Evolutionary conservation across 2,888 invertebrate species (phyloP).

Genomic region (Leptinotarsa rubiginosa): DNA sequence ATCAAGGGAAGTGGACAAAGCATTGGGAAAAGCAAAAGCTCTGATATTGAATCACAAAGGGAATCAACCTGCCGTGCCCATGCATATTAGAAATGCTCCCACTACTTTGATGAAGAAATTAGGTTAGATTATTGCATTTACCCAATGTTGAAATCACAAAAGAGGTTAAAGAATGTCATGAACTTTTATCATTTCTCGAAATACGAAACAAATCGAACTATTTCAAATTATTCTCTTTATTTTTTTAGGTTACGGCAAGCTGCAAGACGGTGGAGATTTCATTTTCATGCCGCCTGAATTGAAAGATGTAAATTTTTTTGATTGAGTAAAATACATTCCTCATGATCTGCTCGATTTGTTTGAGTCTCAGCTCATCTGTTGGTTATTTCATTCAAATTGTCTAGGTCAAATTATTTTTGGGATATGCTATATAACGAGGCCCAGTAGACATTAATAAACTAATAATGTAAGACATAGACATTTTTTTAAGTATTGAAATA

Average conservation of each 20-base stretch:
- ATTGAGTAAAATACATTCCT: conserved; percentile 34
- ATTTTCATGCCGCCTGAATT: conserved; percentile 78
- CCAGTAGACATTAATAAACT: too few species aligned
- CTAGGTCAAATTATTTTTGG: too few species aligned
- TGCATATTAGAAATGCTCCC: conserved; percentile 85
- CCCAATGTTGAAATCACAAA: too few species aligned
- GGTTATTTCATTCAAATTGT: too few species aligned
- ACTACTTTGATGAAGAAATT: conserved; percentile 81
- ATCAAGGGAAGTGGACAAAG: conserved; percentile 72
- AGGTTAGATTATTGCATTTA: conserved; percentile 62
- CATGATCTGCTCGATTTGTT: neutral
- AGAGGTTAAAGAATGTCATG: too few species aligned
- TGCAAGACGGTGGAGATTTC: conserved; percentile 70
- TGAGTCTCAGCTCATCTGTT: too few species aligned
- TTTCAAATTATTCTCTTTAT: conserved; percentile 22
- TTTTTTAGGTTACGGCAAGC: conserved; percentile 73
- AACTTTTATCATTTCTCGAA: neutral
- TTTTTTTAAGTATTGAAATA: too few species aligned
- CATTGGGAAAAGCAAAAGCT: conserved; percentile 70
- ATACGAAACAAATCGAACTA: neutral
- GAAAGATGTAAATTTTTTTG: conserved; percentile 73
- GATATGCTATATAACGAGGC: too few species aligned
- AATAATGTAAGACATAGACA: too few species aligned
- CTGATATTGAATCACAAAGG: conserved; percentile 74
- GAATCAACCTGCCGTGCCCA: conserved; percentile 78